Evolutionary conservation across 2,888 invertebrate species (phyloP), one percentile per base, ranked within the genome.

Genomic region (Celastrina argiolus): DNA sequence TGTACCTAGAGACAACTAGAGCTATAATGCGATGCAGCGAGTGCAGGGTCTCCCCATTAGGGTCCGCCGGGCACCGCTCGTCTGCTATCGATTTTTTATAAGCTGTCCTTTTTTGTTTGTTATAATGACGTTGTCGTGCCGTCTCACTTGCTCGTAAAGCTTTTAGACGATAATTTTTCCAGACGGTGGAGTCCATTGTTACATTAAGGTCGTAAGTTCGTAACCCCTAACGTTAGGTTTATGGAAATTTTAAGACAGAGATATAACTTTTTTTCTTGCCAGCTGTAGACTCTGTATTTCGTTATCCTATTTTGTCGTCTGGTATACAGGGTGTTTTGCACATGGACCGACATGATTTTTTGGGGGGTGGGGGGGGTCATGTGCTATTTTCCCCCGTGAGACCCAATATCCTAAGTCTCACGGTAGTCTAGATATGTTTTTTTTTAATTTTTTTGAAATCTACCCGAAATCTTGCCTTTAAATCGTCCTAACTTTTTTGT

Each of bases 31-130:
- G 12, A 22, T 51, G 51, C 51, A 51, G 51, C 51, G 51, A 51
- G 18, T 36, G 61, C 59, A 18, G 18, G 59, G 61, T 51, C 51
- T 51, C 61, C 61, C 61, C 12, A 14, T 36, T 39, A 61, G 61
- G 61, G 61, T 61, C 61, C 59, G 36, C 14, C 41, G 18, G 18
- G 18, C 18, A 26, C 61, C 61, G 61, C 36, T 22, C 36, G 61
- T 18, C 36, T 39, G 36, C 18, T 61, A 61, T 61, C 22, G 61
- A 61, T 61, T 61, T 59, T 61, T 61, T 61, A 61, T 36, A 12
- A 61, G 61, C 61, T 36, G 61, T 61, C 61, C 61, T 61, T 61
- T 61, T 61, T 61, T 61, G 34, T 34, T 61, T 61, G 61, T 61
- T 36, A 39, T 61, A 61, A 39, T 61, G 36, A 36, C 39, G 39